These are phyloP conservation scores for Cyanistes caeruleus DNA, from an alignment of 2,113 vertebrate species.

Conservation along the genomic window DNA sequence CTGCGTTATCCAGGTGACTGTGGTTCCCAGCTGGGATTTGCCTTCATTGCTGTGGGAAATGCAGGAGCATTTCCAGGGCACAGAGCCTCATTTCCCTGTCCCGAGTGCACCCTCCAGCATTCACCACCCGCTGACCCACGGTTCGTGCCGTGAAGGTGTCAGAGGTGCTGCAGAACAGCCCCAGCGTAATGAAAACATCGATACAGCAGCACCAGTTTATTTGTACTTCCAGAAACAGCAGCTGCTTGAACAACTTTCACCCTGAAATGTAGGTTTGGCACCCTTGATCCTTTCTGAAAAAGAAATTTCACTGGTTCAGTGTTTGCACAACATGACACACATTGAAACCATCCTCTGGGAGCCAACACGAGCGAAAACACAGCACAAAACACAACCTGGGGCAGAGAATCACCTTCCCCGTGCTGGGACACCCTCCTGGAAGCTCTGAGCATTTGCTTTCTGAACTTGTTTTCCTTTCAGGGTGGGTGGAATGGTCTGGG, in stretches of 20 bases:
- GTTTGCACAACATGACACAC: not conserved
- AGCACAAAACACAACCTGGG: not conserved
- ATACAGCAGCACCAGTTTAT: accelerated
- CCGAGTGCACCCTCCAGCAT: not conserved
- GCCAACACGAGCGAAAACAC: accelerated
- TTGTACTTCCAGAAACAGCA: not conserved
- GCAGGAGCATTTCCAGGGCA: not conserved
- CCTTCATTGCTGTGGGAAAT: accelerated
- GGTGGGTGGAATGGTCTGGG: not conserved
- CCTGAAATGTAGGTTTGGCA: not conserved
- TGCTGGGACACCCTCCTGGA: not conserved
- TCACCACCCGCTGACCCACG: accelerated
- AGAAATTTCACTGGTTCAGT: not conserved
- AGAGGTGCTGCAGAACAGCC: not conserved
- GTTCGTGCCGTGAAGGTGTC: not conserved
- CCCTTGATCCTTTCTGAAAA: not conserved
- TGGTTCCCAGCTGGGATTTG: not conserved
- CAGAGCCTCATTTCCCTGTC: not conserved
- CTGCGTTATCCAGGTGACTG: not conserved
- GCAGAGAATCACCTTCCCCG: not conserved
- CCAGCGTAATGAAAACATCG: accelerated
- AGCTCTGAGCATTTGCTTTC: not conserved
- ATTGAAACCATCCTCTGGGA: accelerated
- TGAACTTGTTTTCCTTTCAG: not conserved
- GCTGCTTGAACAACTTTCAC: not conserved